Base-by-base conservation (phyloP, 2,797 vertebrate genomes). In the Choloepus didactylus region DNA sequence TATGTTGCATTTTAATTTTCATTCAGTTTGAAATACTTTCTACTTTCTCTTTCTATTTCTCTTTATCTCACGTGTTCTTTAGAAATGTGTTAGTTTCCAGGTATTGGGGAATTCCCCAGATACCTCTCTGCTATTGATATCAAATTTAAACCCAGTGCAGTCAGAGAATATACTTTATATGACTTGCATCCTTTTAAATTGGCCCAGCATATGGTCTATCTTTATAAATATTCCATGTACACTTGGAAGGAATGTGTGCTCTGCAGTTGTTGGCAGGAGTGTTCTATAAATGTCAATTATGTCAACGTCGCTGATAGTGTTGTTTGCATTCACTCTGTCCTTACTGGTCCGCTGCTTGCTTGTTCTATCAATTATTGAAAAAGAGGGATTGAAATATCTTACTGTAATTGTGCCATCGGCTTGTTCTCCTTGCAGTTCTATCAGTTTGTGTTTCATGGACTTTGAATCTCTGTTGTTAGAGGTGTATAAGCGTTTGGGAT, bases 161-260 rank as follows among this genome's bases (percentile, higher is more conserved):
- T 87, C 89, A 56, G 82, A 66, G 73, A 69, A 54, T 31, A n/a
- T 23, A n/a, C 76, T 85, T 29, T 0, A 16, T 44, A 19, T 21
- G 84, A 31, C 87, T 44, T 44, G 38, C 35, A 25, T 38, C 67
- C 85, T 91, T 92, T 89, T 82, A 89, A 93, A 92, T 31, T 2
- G 12, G 82, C 46, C 62, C 46, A 49, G 77, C 49, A 38, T 27
- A 5, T 14, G 84, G 77, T 75, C 89, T 94, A 29, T 94, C 96
- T 88, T 94, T 93, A 35, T 54, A 60, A 87, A 66, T 64, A 76
- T 35, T 73, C 84, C 79, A 0, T 8, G 66, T 9, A 14, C 73
- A 21, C 87, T 85, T 64, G 92, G 76, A 67, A 80, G 72, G 84
- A 81, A 15, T 41, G 27, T 18, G 44, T 21, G 0, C 12, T n/a